Evolutionary conservation across 2,797 vertebrate genomes (phyloP), one percentile per base, ranked within the genome.

Genomic region (Chiroxiphia lanceolata): DNA sequence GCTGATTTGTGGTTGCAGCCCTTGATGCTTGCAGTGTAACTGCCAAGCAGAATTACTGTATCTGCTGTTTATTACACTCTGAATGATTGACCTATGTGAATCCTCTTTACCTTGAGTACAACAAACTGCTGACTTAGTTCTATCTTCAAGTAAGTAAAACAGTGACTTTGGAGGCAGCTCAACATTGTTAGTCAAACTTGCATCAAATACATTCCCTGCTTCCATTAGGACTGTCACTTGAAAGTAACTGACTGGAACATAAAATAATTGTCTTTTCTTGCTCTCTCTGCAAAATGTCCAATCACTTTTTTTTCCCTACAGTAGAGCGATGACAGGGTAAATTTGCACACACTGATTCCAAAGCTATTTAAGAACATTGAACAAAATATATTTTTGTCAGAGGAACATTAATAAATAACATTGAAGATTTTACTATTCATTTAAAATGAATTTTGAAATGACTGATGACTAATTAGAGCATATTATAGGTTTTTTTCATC

Each of bases 201-300:
- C 29, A 91, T 84, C 69, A 89, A 63, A 88, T 87, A 47, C 19
- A 59, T 95, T 94, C 76, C 42, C 51, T 9, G 15, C 42, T 94
- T 93, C 83, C 83, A 91, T 94, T 90, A 94, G 29, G 42, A 71
- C 31, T 93, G 76, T 87, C 83, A 74, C 71, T 94, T 69, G 71
- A 83, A 93, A 80, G 76, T 89, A 95, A 95, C 64, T 87, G 75
- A 74, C 82, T 72, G 85, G 86, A 96, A 95, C 89, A 83, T 42
- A 94, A 96, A 96, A 91, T 94, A 94, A 94, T 95, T 96, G 81
- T 78, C 25, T 88, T 89, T 94, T 94, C 48, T 94, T 95, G 75
- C 81, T 94, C 95, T 95, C 87, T 84, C 83, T 0, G 5, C 85
- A 90, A 78, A 90, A 93, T 68, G 72, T 44, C 64, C 85, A 70